Conservation (phyloP, 2,888 invertebrate genomes). For the Sarcophaga caerulescens region DNA sequence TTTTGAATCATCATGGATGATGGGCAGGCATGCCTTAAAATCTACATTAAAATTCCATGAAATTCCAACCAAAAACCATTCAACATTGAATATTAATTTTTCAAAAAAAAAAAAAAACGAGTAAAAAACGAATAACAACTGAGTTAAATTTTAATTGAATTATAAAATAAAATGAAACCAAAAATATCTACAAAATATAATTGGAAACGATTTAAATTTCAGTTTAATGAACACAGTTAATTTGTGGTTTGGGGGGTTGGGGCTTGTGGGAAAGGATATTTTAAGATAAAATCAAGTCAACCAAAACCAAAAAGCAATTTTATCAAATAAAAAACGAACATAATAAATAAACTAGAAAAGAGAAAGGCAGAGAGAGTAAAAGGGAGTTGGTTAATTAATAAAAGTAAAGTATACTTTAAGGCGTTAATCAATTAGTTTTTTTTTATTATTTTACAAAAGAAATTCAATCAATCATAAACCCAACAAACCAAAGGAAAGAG, state of each 20-base stretch:
- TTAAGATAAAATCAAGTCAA: constrained; percentile 29
- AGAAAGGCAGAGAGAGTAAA: background rate
- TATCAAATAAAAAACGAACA: constrained; percentile 8
- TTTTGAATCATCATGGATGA: no score
- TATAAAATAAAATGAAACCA: background rate
- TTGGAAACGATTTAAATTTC: background rate
- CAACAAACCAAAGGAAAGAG: constrained; percentile 24
- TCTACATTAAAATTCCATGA: background rate
- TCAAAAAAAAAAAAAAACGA: background rate
- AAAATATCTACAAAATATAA: background rate
- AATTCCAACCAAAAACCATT: background rate
- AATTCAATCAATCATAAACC: background rate
- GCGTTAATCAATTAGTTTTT: constrained; percentile 26
- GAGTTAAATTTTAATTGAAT: background rate
- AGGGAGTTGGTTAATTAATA: no score
- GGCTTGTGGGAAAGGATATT: background rate
- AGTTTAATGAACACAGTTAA: background rate
- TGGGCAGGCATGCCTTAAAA: background rate
- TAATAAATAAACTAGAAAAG: background rate
- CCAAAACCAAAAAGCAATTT: constrained; percentile 15
- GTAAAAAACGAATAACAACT: background rate
- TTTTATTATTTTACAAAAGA: background rate
- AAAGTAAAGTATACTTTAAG: constrained; percentile 3
- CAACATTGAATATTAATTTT: background rate
- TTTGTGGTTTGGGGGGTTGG: background rate